Base-by-base conservation (phyloP, 2,888 invertebrate genomes). In the Dryomyza anilis region DNA sequence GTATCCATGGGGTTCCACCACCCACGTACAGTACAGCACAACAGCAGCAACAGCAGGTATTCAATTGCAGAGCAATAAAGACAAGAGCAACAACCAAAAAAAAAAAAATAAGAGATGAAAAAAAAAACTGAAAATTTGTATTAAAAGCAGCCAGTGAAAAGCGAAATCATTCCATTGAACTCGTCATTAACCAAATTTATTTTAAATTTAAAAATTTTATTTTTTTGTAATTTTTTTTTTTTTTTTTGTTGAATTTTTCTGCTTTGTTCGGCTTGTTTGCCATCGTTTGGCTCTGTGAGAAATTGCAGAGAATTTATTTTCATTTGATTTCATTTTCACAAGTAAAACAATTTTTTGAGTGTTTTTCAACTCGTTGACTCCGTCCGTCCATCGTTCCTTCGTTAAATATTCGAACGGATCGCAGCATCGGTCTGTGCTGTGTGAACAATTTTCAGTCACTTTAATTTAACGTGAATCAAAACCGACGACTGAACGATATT, bases 401-500 rank as follows among this genome's bases (percentile, higher is more conserved):
- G 43, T 43, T 50, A 23, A n/a, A 25, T 39, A n/a, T 39, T 7
- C 14, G 39, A 3, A n/a, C n/a, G 14, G 39, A 39, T 39, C 39
- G 39, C 4, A 2, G 39, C 33, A 21, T 50, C 50, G 27, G 23
- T 50, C 50, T 10, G 50, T 25, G 27, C 50, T 14, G 25, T 25
- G 21, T n/a, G 23, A 60, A 19, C 25, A n/a, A n/a, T n/a, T 46
- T 43, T 53, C 45, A 30, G n/a, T 61, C 53, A 43, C 29, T 52
- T 61, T 61, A 30, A 43, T 52, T 60, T 21, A 36, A 14, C 19
- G 21, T 52, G 33, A 61, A 52, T 23, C 19, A 25, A 36, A 50
- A 48, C 16, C 70, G 68, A 70, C 71, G 70, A 72, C 67, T 70
- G 68, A 72, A 72, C 72, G 72, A 73, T 70, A 70, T 71, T 70